Evolutionary conservation across 2,888 invertebrate genomes (phyloP).

Genomic region (Drosophila diplacantha): DNA sequence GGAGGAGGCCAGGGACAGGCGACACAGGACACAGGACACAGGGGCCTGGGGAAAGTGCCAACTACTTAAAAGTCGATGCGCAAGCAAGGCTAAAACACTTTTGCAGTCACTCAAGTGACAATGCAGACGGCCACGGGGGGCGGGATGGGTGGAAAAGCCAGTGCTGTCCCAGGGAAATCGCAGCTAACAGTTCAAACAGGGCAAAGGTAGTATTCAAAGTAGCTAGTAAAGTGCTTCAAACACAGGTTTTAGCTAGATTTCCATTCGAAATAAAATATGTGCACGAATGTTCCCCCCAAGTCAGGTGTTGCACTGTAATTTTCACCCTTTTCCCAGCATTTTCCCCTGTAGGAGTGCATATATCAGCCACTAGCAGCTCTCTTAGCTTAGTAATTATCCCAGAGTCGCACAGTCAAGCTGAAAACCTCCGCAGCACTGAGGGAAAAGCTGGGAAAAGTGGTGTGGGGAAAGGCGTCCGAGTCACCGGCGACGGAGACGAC

Average conservation of each 20-base stretch:
- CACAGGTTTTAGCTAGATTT: neutral
- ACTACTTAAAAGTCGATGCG: slow-evolving; percentile 72
- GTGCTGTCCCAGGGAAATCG: neutral
- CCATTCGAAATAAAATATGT: neutral
- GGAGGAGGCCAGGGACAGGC: neutral
- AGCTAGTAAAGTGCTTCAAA: neutral
- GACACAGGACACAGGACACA: neutral
- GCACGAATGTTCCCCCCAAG: rapidly evolving
- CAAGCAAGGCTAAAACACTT: slow-evolving; percentile 66
- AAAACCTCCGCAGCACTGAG: slow-evolving; percentile 5
- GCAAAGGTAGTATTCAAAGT: neutral
- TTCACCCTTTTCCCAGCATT: neutral
- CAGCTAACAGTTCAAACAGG: neutral
- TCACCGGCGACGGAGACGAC: slow-evolving; percentile 39
- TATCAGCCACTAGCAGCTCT: neutral
- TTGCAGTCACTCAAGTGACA: slow-evolving; percentile 64
- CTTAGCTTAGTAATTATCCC: neutral
- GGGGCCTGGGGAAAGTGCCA: slow-evolving; percentile 29
- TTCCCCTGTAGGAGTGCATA: neutral
- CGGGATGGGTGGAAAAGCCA: slow-evolving; percentile 6
- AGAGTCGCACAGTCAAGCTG: neutral
- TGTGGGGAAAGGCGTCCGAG: slow-evolving; percentile 3
- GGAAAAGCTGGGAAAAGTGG: neutral
- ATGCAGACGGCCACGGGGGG: slow-evolving; percentile 36
- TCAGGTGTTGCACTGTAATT: neutral